Conservation (phyloP, 2,113 vertebrate genomes). For the Uria lomvia region DNA sequence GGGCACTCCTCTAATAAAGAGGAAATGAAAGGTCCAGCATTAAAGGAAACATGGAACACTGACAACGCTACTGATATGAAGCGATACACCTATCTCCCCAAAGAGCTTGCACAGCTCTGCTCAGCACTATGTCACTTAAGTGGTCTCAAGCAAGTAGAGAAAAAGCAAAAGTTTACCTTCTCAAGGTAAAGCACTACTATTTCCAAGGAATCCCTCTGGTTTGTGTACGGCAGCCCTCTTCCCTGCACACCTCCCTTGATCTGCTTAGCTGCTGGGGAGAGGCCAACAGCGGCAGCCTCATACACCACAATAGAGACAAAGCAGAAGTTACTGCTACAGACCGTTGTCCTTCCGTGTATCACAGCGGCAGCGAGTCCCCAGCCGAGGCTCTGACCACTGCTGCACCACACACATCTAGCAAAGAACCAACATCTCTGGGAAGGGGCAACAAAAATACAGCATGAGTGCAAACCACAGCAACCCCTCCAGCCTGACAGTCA, state of each 20-base stretch:
- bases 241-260: not conserved
- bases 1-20: not conserved
- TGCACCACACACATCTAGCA: not conserved
- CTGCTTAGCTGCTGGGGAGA: not conserved
- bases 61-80: not conserved
- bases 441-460: not conserved
- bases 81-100: not conserved
- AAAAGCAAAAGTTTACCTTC: not conserved
- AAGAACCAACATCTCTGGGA: not conserved
- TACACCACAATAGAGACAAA: not conserved
- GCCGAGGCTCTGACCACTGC: not conserved
- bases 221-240: not conserved
- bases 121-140: not conserved
- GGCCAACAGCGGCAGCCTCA: not conserved
- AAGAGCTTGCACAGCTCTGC: not conserved
- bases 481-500: not conserved
- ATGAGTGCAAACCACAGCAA: not conserved
- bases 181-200: not conserved
- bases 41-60: not conserved
- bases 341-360: rapidly evolving
- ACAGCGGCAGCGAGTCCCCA: not conserved
- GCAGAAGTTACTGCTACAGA: not conserved
- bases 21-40: not conserved
- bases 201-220: not conserved
- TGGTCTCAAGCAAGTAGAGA: not conserved